Base-by-base conservation (phyloP, 1,140 invertebrate species). In the Arctopsyche grandis region DNA sequence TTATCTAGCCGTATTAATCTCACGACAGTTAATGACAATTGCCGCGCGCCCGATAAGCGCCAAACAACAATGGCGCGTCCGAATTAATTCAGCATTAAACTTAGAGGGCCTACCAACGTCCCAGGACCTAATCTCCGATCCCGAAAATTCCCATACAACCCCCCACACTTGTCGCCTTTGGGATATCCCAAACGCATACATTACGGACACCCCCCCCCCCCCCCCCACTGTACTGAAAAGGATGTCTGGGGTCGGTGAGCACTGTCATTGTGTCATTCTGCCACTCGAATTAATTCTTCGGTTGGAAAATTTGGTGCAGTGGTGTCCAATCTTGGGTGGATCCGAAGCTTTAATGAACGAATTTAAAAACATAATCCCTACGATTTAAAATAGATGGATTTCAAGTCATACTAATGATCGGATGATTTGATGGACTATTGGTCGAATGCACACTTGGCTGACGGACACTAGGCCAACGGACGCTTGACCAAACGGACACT, bases 1-100 rank as follows among this genome's bases (percentile, higher is more conserved):
- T 74, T 74, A 74, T 74, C 71, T 56, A 16, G 43, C 10, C 4
- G 22, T 48, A 74, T 74, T 74, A 74, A 74, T 74, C 71, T 74
- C 5, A 29, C 44, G 24, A 46, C 44, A 56, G 71, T 46, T 74
- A 74, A 74, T 56, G 71, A 74, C 71, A 74, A 74, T 74, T 74
- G 71, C 44, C 44, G 14, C 69, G 71, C 21, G 4, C 16, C 24
- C 19, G 71, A 74, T 74, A 74, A 48, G 21, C 46, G 22, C 63
- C 0, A 66, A 66, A 66, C 63, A 66, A 74, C 71, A 70, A 70
- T 70, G 69, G n/a, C 10, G 16, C 29, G 38, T 16, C n/a, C 69
- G 26, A 70, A 70, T 70, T 70, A 70, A 70, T 38, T 70, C 69
- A 14, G 29, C 24, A 43, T 70, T 70, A 70, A 70, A 70, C 21